Conservation (phyloP, 2,113 vertebrate genomes). For the Barnardius zonarius region DNA sequence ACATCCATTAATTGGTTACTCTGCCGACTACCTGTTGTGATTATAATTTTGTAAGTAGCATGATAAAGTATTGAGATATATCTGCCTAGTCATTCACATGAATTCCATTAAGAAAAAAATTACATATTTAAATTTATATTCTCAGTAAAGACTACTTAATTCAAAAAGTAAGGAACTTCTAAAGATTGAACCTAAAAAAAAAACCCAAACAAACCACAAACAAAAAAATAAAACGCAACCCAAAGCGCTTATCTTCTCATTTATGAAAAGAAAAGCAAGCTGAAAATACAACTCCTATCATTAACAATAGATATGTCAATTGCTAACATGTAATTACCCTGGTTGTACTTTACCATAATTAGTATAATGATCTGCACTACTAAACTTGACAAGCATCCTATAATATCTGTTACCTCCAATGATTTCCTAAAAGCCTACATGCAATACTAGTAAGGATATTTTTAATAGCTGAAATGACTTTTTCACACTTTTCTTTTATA, state of each 20-base stretch:
- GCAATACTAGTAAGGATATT: neutral
- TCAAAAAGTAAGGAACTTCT: neutral
- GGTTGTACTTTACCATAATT: neutral
- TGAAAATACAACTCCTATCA: neutral
- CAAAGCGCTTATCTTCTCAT: neutral
- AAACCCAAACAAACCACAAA: neutral
- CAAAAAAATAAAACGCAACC: rapidly evolving
- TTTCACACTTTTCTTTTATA: neutral
- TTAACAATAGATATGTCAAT: neutral
- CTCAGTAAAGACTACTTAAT: neutral
- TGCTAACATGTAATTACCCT: neutral
- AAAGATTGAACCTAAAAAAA: neutral
- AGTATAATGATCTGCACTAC: neutral
- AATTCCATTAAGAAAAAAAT: neutral
- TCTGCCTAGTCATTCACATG: neutral
- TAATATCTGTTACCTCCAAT: neutral
- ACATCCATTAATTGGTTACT: neutral
- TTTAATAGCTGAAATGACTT: neutral
- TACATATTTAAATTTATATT: neutral
- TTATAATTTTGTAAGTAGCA: neutral
- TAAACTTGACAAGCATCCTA: neutral
- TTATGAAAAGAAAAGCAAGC: neutral
- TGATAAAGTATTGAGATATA: neutral
- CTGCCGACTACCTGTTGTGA: neutral
- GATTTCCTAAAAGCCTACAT: neutral